A percentile compares a stretch with the other conserved stretches of the same genome.
Conservation (phyloP, 2,797 vertebrate genomes). For the Phataginus tetradactyla region DNA sequence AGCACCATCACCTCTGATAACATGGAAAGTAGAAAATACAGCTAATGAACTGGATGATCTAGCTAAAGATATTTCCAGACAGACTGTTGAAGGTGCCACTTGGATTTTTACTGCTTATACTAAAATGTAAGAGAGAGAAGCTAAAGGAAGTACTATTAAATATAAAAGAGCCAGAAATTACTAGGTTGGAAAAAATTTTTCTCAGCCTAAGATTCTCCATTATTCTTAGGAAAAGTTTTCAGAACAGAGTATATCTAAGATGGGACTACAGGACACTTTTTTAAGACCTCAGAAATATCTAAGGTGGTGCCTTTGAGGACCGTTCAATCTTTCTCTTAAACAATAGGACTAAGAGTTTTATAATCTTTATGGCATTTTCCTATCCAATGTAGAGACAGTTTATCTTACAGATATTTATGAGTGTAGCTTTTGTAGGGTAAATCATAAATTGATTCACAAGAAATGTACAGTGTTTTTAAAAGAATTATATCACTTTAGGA, state of each 20-base stretch:
- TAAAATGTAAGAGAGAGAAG: not conserved
- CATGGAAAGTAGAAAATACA: not conserved
- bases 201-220: not conserved
- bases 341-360: not conserved
- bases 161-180: not conserved
- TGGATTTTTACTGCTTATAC: not conserved
- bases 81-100: not conserved
- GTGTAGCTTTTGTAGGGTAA: not conserved
- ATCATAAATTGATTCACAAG: conserved; percentile 31
- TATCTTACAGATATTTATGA: not conserved
- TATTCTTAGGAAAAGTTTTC: conserved; percentile 14
- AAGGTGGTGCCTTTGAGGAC: not conserved
- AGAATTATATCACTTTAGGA: not conserved
- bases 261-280: not conserved
- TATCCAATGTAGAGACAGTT: not conserved
- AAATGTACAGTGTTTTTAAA: not conserved
- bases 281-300: not conserved
- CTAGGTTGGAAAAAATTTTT: not conserved
- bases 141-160: not conserved
- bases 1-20: not conserved
- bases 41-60: not conserved
- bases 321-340: not conserved
- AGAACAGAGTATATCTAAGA: not conserved
- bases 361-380: not conserved
- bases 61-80: not conserved